Percentiles rank a stretch among this genome's conserved stretches.
Conservation (phyloP, 1,140 invertebrate species). For the Thaumetopoea pityocampa region DNA sequence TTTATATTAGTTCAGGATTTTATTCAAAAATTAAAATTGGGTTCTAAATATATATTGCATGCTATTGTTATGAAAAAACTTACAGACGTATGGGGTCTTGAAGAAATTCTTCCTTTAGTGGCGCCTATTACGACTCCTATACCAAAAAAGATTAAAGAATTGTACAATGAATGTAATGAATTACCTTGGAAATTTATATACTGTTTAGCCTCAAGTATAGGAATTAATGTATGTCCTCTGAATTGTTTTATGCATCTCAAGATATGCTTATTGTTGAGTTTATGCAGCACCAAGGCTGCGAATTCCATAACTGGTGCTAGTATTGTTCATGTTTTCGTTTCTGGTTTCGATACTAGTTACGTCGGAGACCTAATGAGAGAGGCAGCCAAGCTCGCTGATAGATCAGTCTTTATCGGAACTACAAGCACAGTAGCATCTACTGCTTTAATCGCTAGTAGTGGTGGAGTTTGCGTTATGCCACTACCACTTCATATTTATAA, state of each 20-base stretch:
- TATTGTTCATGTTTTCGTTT: slow-evolving; percentile 51
- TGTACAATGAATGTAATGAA: slow-evolving; percentile 41
- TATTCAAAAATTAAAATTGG: slow-evolving; percentile 38
- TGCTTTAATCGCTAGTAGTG: slow-evolving; percentile 37
- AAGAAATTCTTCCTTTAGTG: slow-evolving; percentile 29
- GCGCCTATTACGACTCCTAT: slow-evolving; percentile 32
- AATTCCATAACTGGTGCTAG: slow-evolving; percentile 31
- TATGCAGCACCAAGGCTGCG: slow-evolving; percentile 51
- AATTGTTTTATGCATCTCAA: slow-evolving; percentile 61
- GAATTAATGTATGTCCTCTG: slow-evolving; percentile 43
- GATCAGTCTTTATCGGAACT: slow-evolving; percentile 33
- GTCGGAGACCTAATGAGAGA: slow-evolving; percentile 44
- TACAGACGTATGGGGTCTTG: slow-evolving; percentile 42
- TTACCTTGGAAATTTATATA: slow-evolving; percentile 61
- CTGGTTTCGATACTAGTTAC: slow-evolving; percentile 44
- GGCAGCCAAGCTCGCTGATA: slow-evolving; percentile 41
- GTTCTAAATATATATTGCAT: slow-evolving; percentile 35
- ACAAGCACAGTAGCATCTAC: slow-evolving; percentile 30
- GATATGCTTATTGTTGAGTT: slow-evolving; percentile 56
- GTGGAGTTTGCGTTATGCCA: slow-evolving; percentile 47
- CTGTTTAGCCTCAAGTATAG: slow-evolving; percentile 54
- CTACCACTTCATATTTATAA: slow-evolving; percentile 51
- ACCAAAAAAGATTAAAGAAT: slow-evolving; percentile 40
- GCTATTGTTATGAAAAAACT: slow-evolving; percentile 38
- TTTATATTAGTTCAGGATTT: slow-evolving; percentile 49